Percentiles rank a stretch among this genome's conserved stretches.
These are phyloP conservation scores for Porites cylindrica DNA, from an alignment of 92 coral and sea anemone genomes.

Conservation along the genomic window DNA sequence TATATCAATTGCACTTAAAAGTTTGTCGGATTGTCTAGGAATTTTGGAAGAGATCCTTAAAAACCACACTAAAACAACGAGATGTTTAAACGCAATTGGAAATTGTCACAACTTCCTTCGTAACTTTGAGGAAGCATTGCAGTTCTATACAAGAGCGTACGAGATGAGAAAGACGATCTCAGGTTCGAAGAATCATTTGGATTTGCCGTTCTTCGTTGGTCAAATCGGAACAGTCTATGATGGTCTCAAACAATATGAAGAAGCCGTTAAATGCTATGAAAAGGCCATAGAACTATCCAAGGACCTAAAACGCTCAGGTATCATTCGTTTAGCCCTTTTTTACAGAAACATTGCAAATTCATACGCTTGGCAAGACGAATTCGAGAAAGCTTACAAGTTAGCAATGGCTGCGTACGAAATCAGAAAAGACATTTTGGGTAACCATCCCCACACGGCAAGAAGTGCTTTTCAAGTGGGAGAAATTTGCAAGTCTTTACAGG, in stretches of 20 bases:
- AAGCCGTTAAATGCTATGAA: conserved; percentile 11
- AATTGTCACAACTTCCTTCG: conserved; percentile 2
- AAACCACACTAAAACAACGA: conserved; percentile 58
- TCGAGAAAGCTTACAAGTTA: conserved; percentile 5
- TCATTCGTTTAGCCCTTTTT: conserved; percentile 12
- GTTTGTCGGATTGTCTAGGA: conserved; percentile 36
- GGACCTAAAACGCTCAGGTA: conserved; percentile 42
- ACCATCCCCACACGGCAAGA: conserved; percentile 33
- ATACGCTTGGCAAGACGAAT: conserved; percentile 4
- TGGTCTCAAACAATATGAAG: not conserved
- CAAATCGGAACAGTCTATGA: conserved; percentile 23
- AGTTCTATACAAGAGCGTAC: not conserved
- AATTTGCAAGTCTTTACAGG: not conserved
- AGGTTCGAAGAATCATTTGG: conserved; percentile 16
- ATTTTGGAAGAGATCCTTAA: conserved; percentile 26
- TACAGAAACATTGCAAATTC: conserved; percentile 31
- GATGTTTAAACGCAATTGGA: conserved; percentile 78
- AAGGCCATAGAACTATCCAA: not conserved
- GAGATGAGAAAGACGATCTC: not conserved
- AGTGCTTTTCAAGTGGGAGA: conserved; percentile 25
- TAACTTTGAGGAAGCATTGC: not conserved
- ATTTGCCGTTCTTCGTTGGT: not conserved
- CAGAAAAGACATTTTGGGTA: conserved; percentile 15
- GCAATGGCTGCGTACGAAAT: conserved; percentile 18
- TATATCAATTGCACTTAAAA: conserved; percentile 24